Evolutionary conservation across 2,113 vertebrate genomes (phyloP), one percentile per base, ranked within the genome.

Genomic region (Platycercus adscitus): DNA sequence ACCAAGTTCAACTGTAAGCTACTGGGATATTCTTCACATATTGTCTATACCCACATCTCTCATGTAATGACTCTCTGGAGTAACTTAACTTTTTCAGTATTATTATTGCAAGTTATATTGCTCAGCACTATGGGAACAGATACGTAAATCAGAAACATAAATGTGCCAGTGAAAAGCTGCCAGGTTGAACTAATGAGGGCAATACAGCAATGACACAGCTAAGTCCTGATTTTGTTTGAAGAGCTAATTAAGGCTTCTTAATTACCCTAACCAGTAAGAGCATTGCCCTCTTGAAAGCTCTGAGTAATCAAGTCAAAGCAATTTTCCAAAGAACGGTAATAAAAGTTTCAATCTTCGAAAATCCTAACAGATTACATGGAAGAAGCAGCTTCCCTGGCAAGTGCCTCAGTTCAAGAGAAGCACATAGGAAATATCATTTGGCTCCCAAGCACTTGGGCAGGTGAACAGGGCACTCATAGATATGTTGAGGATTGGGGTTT

Each of bases 81-180:
- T 80, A 70, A 92, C 70, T 52, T 96, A 94, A 96, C 93, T 81
- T 86, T 75, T 95, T 91, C 94, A 79, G 47, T 65, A 76, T 97
- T 98, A 94, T 88, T 96, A 96, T 95, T 94, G 91, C 85, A 93
- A 96, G 89, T 92, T 96, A 92, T 86, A 82, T 77, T 80, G 71
- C 77, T 96, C 86, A 94, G 96, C 80, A 94, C 82, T 86, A 84
- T 28, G 85, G 91, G 95, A 90, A 95, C 91, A 44, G 43, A 94
- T 95, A 98, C 96, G 97, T 94, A 98, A 98, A 98, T 98, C 71
- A 96, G 92, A 90, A 95, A 52, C 85, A 91, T 95, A 97, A 97
- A 96, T 64, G 76, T 84, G 81, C 83, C 94, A 91, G 86, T 93
- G 96, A 95, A 92, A 95, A 95, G 6, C 83, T 95, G 92, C 93